Conservation (phyloP, 1,140 invertebrate species). For the Drosophila hydei region DNA sequence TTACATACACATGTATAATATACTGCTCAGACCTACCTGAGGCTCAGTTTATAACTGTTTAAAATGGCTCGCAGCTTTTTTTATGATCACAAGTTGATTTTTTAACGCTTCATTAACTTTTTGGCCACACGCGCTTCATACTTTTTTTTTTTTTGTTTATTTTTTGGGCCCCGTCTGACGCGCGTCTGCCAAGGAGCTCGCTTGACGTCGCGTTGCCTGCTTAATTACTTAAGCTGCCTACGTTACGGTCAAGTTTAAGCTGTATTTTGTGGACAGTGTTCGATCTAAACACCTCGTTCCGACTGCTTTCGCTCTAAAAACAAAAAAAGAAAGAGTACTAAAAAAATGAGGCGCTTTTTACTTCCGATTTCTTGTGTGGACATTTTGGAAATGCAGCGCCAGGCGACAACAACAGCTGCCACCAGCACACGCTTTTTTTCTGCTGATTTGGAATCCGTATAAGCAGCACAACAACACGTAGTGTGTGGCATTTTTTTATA, state of each 20-base stretch:
- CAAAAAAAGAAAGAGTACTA: conserved; percentile 3
- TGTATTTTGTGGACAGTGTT: conserved; percentile 18
- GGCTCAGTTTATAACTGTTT: conserved; percentile 36
- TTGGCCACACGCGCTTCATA: conserved; percentile 72
- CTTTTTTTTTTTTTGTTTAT: conserved; percentile 43
- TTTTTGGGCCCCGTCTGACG: conserved; percentile 59
- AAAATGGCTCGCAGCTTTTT: conserved; percentile 32
- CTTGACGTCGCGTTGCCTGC: conserved; percentile 55
- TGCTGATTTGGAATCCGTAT: conserved; percentile 75
- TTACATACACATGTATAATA: too few relatives aligned
- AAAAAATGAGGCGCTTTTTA: conserved; percentile 54
- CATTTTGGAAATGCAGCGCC: conserved; percentile 55
- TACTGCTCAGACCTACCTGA: conserved; percentile 7
- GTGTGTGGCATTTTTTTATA: conserved; percentile 59
- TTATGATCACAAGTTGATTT: conserved; percentile 62
- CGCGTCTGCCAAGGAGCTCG: conserved; percentile 61
- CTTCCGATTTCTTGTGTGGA: conserved; percentile 69
- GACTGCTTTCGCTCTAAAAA: not conserved
- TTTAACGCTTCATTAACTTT: conserved; percentile 79
- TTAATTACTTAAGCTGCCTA: conserved; percentile 52
- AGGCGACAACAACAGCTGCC: conserved; percentile 68
- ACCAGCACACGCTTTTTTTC: conserved; percentile 69
- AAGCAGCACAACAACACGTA: conserved; percentile 52
- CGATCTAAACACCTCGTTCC: conserved; percentile 65
- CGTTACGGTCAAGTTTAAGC: not conserved